Percentiles rank a stretch among this genome's conserved stretches.
Conservation (phyloP, 2,888 invertebrate species). For the Cheilosia vernalis region DNA sequence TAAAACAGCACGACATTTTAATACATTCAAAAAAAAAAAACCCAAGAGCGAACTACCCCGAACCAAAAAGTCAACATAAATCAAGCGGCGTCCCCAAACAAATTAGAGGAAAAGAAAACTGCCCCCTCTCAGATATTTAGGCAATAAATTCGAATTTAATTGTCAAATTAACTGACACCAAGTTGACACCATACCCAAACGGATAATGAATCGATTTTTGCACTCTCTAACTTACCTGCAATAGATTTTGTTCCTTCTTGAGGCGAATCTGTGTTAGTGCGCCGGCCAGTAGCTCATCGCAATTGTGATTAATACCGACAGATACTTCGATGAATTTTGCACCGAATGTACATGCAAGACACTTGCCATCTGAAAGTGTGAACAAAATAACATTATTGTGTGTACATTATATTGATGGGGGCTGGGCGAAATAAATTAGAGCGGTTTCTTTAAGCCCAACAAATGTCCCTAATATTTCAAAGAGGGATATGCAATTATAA, state of each 20-base stretch:
- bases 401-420: not conserved
- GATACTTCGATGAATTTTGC: conserved; percentile 98
- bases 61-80: conserved; percentile 1
- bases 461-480: conserved; percentile 35
- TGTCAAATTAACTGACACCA: conserved; percentile 20
- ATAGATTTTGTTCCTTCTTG: conserved; percentile 87
- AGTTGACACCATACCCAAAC: conserved; percentile 22
- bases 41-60: no score
- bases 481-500: conserved; percentile 8
- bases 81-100: not conserved
- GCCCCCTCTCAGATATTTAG: not conserved
- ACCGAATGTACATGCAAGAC: conserved; percentile 94
- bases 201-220: conserved; percentile 14
- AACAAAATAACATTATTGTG: conserved; percentile 18
- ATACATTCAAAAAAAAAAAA: no score
- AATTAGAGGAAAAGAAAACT: not conserved
- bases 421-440: no score
- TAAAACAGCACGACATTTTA: no score
- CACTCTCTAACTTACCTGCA: conserved; percentile 80
- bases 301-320: conserved; percentile 98
- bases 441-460: not conserved
- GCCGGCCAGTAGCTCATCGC: conserved; percentile 97
- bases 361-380: conserved; percentile 92
- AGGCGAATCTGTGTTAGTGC: conserved; percentile 95
- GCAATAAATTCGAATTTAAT: conserved; percentile 20